Evolutionary conservation across 1,140 invertebrate genomes (phyloP).

Genomic region (Stegodyphus mimosarum): DNA sequence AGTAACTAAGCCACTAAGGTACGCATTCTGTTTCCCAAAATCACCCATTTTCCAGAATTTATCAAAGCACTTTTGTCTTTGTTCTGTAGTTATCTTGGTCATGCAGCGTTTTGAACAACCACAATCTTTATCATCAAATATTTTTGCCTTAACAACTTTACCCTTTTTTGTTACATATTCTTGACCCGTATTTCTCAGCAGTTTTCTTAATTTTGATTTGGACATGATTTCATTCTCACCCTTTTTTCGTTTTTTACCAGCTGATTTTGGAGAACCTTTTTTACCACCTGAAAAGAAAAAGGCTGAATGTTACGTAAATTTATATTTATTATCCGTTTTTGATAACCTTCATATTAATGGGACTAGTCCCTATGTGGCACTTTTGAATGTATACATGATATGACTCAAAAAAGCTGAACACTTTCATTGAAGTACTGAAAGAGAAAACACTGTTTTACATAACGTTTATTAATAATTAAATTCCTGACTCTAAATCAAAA

Average conservation of each 20-base stretch:
- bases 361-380: not conserved
- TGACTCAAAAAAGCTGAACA: too few relatives aligned
- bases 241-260: constrained; percentile 54
- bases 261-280: constrained; percentile 37
- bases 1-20: constrained; percentile 50
- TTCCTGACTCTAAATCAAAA: too few relatives aligned
- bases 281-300: constrained; percentile 52
- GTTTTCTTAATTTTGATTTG: constrained; percentile 49
- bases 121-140: constrained; percentile 56
- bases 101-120: constrained; percentile 36
- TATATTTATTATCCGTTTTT: not conserved
- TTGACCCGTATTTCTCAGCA: constrained; percentile 44
- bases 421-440: too few relatives aligned
- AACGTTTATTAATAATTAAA: too few relatives aligned
- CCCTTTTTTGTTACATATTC: constrained; percentile 56
- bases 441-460: too few relatives aligned
- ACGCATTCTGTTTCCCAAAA: constrained; percentile 56
- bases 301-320: constrained; percentile 9
- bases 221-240: constrained; percentile 47
- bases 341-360: not conserved
- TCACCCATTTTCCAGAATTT: constrained; percentile 57
- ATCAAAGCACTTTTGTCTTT: constrained; percentile 54
- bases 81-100: constrained; percentile 34
- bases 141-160: constrained; percentile 52
- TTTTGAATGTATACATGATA: too few relatives aligned